Conservation (phyloP, 2,113 vertebrate species). For the Tursiops truncatus region DNA sequence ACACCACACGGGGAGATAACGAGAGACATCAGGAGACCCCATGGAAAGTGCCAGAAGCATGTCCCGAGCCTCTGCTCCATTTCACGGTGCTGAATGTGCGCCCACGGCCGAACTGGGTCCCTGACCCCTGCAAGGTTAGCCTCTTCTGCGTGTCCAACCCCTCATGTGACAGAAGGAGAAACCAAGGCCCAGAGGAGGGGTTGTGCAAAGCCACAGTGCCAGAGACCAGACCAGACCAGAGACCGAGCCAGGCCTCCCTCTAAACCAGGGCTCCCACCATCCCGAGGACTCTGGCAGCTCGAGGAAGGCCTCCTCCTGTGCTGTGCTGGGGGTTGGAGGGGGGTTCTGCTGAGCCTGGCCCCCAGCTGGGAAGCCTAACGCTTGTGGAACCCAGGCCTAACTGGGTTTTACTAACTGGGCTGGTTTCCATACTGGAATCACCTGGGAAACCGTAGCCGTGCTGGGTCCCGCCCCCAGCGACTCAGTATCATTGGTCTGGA, state of each 20-base stretch:
- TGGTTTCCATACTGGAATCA: accelerated
- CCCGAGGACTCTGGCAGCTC: background rate
- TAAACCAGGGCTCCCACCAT: background rate
- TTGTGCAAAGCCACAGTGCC: accelerated
- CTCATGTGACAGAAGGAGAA: background rate
- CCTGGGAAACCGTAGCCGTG: background rate
- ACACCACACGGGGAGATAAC: background rate
- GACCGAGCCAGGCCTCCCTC: background rate
- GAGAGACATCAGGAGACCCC: background rate
- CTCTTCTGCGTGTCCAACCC: background rate
- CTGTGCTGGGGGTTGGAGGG: no score
- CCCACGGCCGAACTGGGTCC: background rate
- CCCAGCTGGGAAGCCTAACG: accelerated
- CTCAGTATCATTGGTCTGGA: background rate
- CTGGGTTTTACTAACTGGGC: background rate
- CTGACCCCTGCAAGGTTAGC: background rate
- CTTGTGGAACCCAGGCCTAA: background rate
- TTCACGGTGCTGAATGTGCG: accelerated
- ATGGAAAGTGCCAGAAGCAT: accelerated
- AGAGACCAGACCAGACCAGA: background rate
- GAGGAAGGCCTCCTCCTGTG: no score
- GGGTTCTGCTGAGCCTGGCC: background rate
- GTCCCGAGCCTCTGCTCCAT: accelerated
- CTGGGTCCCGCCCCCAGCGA: accelerated
- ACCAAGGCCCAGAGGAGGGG: background rate